Evolutionary conservation across 2,888 invertebrate genomes (phyloP), one percentile per base, ranked within the genome.

Genomic region (Meloe dianella): DNA sequence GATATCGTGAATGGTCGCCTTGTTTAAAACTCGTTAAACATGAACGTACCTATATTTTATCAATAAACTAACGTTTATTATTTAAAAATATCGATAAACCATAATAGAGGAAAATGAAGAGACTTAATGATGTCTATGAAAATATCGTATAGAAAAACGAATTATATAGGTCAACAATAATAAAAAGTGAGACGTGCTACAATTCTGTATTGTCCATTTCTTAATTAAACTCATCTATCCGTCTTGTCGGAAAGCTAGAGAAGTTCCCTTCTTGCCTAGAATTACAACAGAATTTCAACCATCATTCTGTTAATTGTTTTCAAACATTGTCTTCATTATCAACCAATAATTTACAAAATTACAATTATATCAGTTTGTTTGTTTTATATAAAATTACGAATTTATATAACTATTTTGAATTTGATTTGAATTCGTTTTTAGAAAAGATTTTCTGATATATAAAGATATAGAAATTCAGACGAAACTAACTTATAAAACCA

Each of bases 1-100:
- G 72, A 72, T 72, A 72, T 67, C 66, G 68, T 70, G 66, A 72
- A 68, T 60, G 61, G 66, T 57, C 63, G 12, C 61, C 64, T 57
- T 63, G 60, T 60, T 66, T 66, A 66, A 63, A 66, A 60, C 63
- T 63, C 58, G 59, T 66, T 60, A 41, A 63, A 63, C 66, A 60
- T 32, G 17, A 57, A 57, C 66, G 63, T 60, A n/a, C n/a, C n/a
- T n/a, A 60, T 66, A 57, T 61, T 67, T 67, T 64, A 64, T 64
- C 57, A 57, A 54, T 22, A 30, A 4, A 24, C 2, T 65, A 57
- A 29, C 57, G 9, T 8, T 47, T 57, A 61, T 65, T 65, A 56
- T 30, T 54, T 51, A 38, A 59, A 27, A 58, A 54, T 35, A 24
- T 22, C 20, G n/a, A 17, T 8, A n/a, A 60, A 60, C n/a, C 17